Base-by-base conservation (phyloP, 2,797 vertebrate species). In the Nothura maculosa region DNA sequence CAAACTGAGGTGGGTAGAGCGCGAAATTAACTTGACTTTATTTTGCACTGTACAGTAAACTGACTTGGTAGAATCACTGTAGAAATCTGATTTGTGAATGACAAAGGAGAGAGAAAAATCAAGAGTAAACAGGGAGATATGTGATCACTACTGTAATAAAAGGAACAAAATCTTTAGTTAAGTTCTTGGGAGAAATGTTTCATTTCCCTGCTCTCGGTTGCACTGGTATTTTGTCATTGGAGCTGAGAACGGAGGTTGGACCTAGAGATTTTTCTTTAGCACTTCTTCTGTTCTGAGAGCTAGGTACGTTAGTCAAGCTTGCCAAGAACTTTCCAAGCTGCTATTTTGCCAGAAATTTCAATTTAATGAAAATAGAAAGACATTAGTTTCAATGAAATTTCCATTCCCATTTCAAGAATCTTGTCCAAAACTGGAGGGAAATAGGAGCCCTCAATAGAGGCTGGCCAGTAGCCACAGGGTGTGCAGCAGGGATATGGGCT, bases 11-110 rank as follows among this genome's bases (percentile, higher is more conserved):
- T 93, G 93, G 73, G 81, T 79, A 88, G 86, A 97, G 94, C 88
- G 69, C 67, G 63, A 97, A 97, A 96, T 96, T 97, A 96, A 95
- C 90, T 93, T 94, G 89, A 96, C 92, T 96, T 93, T 92, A 91
- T 90, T 97, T 90, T 87, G 74, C 58, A 68, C 91, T 17, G 1
- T 92, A 90, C 34, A 69, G 89, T 70, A 95, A 96, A 62, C 34
- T 38, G 27, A 7, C 78, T 90, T 84, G 70, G 58, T 74, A 87
- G 64, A 91, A 89, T 94, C 58, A 14, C 42, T 25, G 22, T 55
- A 92, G 66, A 87, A 91, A 86, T 81, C 91, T 48, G 81, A 95
- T 36, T 75, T 93, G 76, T 21, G 57, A 87, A 91, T 94, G 94
- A 89, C 89, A 38, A 87, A 95, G 84, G 87, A 92, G 74, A 82